Evolutionary conservation across 1,140 invertebrate genomes (phyloP), one percentile per base, ranked within the genome.

Genomic region (Drosophila pruinosa): DNA sequence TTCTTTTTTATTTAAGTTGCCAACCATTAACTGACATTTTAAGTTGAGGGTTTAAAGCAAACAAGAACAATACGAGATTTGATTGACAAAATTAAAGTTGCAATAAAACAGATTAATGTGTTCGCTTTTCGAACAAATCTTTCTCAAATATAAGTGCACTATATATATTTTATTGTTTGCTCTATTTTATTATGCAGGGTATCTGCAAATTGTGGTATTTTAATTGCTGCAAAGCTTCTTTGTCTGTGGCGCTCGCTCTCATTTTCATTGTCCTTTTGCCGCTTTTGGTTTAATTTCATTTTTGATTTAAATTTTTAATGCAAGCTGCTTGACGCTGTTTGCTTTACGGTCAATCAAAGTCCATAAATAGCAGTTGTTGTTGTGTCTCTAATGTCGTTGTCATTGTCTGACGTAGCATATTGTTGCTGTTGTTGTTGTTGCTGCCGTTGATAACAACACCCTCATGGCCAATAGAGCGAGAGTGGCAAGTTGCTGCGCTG

Each of bases 381-480:
- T 53, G 43, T 15, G 58, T 56, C 50, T n/a, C n/a, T n/a, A 52
- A 65, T 65, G 56, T 63, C 67, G 63, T 68, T 22, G 50, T 39
- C 38, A 52, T 47, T 54, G 50, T 63, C 52, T 68, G 41, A 19
- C 21, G 38, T 28, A 52, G 47, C 34, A 48, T 69, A 54, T 72
- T 71, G 63, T 31, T 73, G 68, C 21, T 59, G 56, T 4, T 73
- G 67, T n/a, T 38, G 19, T 28, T 67, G 38, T 38, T 72, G 53
- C 17, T 36, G 41, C 17, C 8, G 39, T 62, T 68, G 65, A 74
- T 77, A 80, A 80, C 77, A 78, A 78, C 77, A 80, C 77, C 77
- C 77, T 76, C 26, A 78, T 74, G 77, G 75, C 61, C 67, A 80
- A 80, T 80, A 75, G 52, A 71, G 62, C 43, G 26, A 19, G 24